phyloP scores from a whole-genome alignment of 2,113 vertebrate genomes.

The Anas platyrhynchos region DNA sequence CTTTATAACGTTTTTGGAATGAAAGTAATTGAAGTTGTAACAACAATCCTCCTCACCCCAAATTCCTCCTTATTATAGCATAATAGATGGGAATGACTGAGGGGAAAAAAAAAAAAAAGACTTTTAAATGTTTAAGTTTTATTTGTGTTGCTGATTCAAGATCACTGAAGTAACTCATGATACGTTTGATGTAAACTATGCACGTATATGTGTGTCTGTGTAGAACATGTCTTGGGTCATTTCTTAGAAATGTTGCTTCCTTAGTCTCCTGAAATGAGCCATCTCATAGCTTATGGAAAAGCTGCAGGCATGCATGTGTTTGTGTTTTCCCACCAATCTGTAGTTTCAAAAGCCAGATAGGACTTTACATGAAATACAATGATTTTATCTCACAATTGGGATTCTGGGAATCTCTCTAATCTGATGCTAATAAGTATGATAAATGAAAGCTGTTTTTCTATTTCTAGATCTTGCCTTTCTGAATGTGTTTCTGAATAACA shows the following conservation, averaged over 20 bases:
- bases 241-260: background rate
- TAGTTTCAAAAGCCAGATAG: slow-evolving; percentile 12
- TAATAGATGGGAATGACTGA: slow-evolving; percentile 13
- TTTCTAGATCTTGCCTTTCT: background rate
- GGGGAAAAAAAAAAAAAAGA: slow-evolving; percentile 49
- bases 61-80: slow-evolving; percentile 29
- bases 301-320: background rate
- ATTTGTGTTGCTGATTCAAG: slow-evolving; percentile 47
- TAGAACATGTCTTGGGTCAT: background rate
- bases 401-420: slow-evolving; percentile 31
- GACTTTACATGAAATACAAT: background rate
- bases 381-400: slow-evolving; percentile 13
- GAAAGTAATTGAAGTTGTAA: slow-evolving; percentile 15
- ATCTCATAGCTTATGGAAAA: background rate
- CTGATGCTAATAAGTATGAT: background rate
- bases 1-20: background rate
- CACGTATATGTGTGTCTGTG: background rate
- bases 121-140: slow-evolving; percentile 27
- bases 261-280: background rate
- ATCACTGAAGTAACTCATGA: slow-evolving; percentile 6
- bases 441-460: background rate
- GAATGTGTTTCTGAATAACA: background rate
- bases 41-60: background rate
- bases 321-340: background rate
- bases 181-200: background rate